Conservation (phyloP, 2,888 invertebrate species). For the Pandemis heparana region DNA sequence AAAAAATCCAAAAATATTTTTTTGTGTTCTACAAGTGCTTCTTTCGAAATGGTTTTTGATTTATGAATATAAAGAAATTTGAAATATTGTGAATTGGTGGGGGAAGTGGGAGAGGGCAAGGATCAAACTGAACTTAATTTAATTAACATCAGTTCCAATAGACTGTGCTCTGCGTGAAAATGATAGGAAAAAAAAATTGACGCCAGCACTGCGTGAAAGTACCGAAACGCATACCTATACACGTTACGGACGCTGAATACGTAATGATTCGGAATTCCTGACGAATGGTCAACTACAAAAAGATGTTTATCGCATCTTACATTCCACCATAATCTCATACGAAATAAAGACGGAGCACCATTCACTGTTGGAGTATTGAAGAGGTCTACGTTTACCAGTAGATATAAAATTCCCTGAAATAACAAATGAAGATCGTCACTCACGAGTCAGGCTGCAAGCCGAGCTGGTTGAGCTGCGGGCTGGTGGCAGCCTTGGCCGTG, state of each 20-base stretch:
- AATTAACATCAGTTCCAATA: too few species aligned
- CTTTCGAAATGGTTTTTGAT: too few species aligned
- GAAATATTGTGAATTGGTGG: too few species aligned
- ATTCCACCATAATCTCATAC: too few species aligned
- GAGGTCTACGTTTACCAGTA: too few species aligned
- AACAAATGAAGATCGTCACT: slow-evolving; percentile 49
- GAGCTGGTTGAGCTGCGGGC: slow-evolving; percentile 80
- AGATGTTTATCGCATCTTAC: too few species aligned
- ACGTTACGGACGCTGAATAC: background rate
- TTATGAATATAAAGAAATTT: too few species aligned
- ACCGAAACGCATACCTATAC: background rate
- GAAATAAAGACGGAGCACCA: too few species aligned
- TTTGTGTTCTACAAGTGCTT: too few species aligned
- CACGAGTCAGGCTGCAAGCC: slow-evolving; percentile 80
- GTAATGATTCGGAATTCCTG: slow-evolving; percentile 2
- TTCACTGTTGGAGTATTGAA: too few species aligned
- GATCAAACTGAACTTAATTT: background rate
- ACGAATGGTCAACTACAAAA: background rate
- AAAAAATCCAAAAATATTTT: too few species aligned
- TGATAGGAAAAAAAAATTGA: background rate
- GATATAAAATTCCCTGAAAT: background rate
- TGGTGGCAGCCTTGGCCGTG: slow-evolving; percentile 90
- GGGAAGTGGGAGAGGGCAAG: too few species aligned
- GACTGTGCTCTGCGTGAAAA: background rate
- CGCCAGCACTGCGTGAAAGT: background rate